These are phyloP conservation scores for Parnassius mnemosyne DNA, from an alignment of 2,888 invertebrate genomes.

Conservation along the genomic window DNA sequence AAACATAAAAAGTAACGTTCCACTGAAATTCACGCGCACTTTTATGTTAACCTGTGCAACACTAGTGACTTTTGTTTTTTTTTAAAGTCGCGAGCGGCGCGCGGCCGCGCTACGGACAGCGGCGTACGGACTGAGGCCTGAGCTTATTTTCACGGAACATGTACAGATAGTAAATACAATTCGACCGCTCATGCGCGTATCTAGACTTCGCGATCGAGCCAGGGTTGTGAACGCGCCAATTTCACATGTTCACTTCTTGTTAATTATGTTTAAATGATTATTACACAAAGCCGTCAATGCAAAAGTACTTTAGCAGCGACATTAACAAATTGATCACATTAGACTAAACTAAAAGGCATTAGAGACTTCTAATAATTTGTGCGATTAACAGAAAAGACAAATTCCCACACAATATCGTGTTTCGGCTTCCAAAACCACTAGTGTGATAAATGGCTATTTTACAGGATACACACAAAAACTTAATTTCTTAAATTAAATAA, in stretches of 20 bases:
- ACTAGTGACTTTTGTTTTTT: conserved; percentile 41
- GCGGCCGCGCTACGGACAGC: conserved; percentile 70
- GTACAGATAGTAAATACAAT: conserved; percentile 29
- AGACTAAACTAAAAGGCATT: too few relatives aligned
- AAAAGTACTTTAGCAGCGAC: too few relatives aligned
- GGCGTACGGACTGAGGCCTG: conserved; percentile 66
- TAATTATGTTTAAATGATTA: conserved; percentile 3
- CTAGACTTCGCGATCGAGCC: conserved; percentile 23
- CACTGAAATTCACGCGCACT: conserved; percentile 37
- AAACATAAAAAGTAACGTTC: conserved; percentile 25
- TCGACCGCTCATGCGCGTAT: conserved; percentile 30
- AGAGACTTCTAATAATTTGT: too few relatives aligned
- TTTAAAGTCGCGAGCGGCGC: conserved; percentile 56
- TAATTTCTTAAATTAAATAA: too few relatives aligned
- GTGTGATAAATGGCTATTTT: too few relatives aligned
- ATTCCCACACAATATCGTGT: too few relatives aligned
- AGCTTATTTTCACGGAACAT: conserved; percentile 34
- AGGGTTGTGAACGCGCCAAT: conserved; percentile 17
- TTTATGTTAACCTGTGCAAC: conserved; percentile 24
- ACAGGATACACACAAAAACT: too few relatives aligned
- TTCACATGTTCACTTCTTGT: conserved; percentile 6
- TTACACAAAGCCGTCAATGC: too few relatives aligned
- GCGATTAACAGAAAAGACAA: too few relatives aligned
- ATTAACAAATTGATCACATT: too few relatives aligned
- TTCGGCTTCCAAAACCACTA: too few relatives aligned